Base-by-base conservation (phyloP, 2,113 vertebrate genomes). In the Tragelaphus strepsiceros region DNA sequence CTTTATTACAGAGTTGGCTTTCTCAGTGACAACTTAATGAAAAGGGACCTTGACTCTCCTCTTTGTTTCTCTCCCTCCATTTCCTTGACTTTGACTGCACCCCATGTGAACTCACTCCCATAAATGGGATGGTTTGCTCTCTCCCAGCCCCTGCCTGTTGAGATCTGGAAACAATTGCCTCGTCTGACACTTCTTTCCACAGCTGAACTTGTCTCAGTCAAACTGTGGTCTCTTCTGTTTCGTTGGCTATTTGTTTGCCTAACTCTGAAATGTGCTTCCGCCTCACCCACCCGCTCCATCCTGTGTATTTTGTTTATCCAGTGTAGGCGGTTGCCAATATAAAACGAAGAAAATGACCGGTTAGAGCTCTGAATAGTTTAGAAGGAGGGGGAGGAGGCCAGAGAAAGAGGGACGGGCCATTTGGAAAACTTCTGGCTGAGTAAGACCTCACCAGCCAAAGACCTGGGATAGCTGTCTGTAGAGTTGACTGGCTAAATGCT, bases 141-240 rank as follows among this genome's bases (percentile, higher is more conserved):
- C 97, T 51, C 86, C 5, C 28, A 24, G 30, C 39, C 83, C 54
- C 96, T 97, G 94, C 46, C 19, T 77, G 84, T 86, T 71, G 97
- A 98, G 97, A 98, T 98, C 98, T 98, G 98, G 98, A 98, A 98
- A 98, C 97, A 98, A 98, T 97, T 96, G 98, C 77, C 91, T 98
- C 46, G 26, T 81, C 64, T 64, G 91, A 96, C 95, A 89, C 95
- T 97, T 97, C 88, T 85, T 98, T 98, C 96, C 97, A 88, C 53
- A 96, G 97, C 96, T 93, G 95, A 98, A 61, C 95, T 96, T 93
- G 97, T 97, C 96, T 98, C 96, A 96, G 98, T 97, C 74, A 30
- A 0, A 0, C 82, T 92, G 58, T 90, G 96, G 95, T 98, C 94
- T 98, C 97, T 96, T 59, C 93, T 35, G 49, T 32, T 97, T 91